Evolutionary conservation across 1,140 invertebrate genomes (phyloP).

Genomic region (Drosophila pseudoananassae): DNA sequence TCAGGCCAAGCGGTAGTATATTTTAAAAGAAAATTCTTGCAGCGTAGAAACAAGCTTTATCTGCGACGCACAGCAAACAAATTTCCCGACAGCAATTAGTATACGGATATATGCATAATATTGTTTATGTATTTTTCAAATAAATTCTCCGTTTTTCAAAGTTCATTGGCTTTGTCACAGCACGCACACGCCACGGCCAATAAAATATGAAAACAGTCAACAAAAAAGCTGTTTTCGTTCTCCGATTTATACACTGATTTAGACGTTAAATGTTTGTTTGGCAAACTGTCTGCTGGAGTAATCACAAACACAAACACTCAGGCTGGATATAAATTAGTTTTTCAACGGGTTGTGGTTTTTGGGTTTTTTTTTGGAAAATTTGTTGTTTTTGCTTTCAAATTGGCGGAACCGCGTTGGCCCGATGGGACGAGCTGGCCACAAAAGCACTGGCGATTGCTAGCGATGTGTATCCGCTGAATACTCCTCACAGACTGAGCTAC

Average conservation of each 20-base stretch:
- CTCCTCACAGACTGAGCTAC: constrained; percentile 65
- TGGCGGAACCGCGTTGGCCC: constrained; percentile 53
- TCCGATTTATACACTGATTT: constrained; percentile 5
- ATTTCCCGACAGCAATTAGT: constrained; percentile 24
- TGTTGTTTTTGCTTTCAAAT: constrained; percentile 1
- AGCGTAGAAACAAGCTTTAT: constrained; percentile 52
- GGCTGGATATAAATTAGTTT: constrained; percentile 5
- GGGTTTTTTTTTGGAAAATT: neutral
- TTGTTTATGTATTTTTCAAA: constrained; percentile 34
- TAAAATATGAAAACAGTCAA: constrained; percentile 33
- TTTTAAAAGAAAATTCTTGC: constrained; percentile 42
- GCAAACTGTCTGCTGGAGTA: constrained; percentile 15
- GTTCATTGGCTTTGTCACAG: constrained; percentile 46
- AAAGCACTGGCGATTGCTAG: constrained; percentile 19
- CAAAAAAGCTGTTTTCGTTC: constrained; percentile 9
- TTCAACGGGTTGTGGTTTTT: constrained; percentile 1
- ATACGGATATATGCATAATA: constrained; percentile 7
- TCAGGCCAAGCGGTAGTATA: constrained; percentile 12
- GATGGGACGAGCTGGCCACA: constrained; percentile 53
- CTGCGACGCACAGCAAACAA: constrained; percentile 39
- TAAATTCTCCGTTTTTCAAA: constrained; percentile 25
- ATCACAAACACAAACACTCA: constrained; percentile 12
- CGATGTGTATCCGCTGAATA: constrained; percentile 73
- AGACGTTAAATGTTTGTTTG: constrained; percentile 12
- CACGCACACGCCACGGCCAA: constrained; percentile 43